Base-by-base conservation (phyloP, 2,113 vertebrate genomes). In the Boulengeromyrus knoepffleri region DNA sequence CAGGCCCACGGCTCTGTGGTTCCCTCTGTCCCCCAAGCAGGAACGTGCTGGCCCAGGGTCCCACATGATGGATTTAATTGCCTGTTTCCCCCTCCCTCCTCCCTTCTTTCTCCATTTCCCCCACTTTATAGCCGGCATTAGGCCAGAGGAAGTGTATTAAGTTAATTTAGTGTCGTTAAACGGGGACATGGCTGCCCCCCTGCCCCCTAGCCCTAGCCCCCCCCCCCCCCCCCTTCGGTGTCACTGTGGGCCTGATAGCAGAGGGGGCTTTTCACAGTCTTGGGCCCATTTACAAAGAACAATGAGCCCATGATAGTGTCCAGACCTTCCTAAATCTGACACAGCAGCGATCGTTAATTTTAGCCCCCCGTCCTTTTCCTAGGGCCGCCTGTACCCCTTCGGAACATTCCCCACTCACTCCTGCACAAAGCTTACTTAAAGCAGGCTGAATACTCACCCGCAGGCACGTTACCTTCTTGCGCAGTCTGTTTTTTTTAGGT, bases 141-240 rank as follows among this genome's bases (percentile, higher is more conserved):
- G 95, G 95, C 92, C 91, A 92, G 95, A 97, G 97, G 97, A 97
- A 97, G 96, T 95, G 94, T 96, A 96, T 97, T 96, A 96, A 94
- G 95, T 96, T 96, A 97, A 97, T 97, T 97, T 96, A 96, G 95
- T 96, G 95, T 96, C 89, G 93, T 96, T 94, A 95, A 96, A 96
- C 91, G 91, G 89, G 85, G 95, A 92, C 93, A 89, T 94, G 94
- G 93, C 93, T 93, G 90, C 85, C 36, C 62, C 92, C 89, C 90
- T 83, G n/a, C 85, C 66, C 90, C 91, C 2, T 9, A 58, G 56
- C 24, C 19, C 92, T 90, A 92, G 90, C 88, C 91, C 91, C 0
- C 50, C 85, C n/a, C n/a, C n/a, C n/a, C n/a, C 47, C 49, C 50
- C 90, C 19, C 88, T 1, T 53, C 90, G 42, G 90, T 91, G 91